Conservation (phyloP, 1,140 invertebrate species). For the Drosophila sucinea region DNA sequence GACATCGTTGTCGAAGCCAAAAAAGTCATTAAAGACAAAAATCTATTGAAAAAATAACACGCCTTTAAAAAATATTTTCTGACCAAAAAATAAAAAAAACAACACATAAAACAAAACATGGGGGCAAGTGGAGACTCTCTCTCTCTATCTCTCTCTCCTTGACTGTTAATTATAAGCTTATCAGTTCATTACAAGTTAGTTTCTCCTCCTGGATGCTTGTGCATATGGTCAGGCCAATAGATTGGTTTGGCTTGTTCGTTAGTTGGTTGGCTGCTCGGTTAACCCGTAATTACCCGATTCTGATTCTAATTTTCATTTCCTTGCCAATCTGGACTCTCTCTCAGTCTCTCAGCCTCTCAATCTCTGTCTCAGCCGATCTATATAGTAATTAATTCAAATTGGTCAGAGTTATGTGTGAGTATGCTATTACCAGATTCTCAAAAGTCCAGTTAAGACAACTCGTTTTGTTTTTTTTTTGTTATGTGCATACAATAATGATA, state of each 20-base stretch:
- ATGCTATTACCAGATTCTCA: conserved; percentile 28
- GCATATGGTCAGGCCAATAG: conserved; percentile 1
- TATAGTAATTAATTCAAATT: conserved; percentile 19
- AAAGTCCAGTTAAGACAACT: conserved; percentile 6
- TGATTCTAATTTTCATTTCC: conserved; percentile 16
- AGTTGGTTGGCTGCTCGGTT: neutral
- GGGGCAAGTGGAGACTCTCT: conserved; percentile 44
- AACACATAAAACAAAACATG: too few relatives aligned
- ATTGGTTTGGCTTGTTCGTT: neutral
- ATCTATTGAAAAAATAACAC: conserved; percentile 76
- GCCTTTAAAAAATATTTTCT: conserved; percentile 65
- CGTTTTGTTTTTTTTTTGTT: neutral
- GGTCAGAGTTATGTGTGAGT: neutral
- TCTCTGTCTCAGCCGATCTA: neutral
- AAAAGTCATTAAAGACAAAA: conserved; percentile 79
- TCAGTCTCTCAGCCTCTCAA: neutral
- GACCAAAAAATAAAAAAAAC: conserved; percentile 17
- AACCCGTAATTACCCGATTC: conserved; percentile 29
- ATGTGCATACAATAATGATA: conserved; percentile 52
- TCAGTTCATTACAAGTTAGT: conserved; percentile 68
- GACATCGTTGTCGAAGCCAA: conserved; percentile 19
- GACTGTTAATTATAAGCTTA: conserved; percentile 73
- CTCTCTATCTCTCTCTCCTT: neutral
- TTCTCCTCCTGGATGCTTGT: conserved; percentile 20
- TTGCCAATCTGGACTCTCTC: neutral